Conservation (phyloP, 2,797 vertebrate genomes). For the Sebastolobus alascanus region DNA sequence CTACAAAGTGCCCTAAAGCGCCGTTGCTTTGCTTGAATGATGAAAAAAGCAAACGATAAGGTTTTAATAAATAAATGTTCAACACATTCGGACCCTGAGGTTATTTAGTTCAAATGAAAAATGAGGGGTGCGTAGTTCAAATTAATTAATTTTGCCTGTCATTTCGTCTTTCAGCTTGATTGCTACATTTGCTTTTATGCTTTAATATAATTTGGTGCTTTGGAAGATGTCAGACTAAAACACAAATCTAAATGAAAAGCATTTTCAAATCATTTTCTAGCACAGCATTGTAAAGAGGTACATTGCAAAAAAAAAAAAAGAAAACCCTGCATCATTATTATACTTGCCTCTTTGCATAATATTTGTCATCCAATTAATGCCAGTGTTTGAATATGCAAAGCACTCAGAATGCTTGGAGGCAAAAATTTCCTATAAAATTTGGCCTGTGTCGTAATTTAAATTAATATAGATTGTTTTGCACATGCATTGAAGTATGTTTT, state of each 20-base stretch:
- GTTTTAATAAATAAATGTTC: conserved; percentile 29
- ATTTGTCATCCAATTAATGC: conserved; percentile 56
- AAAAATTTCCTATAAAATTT: conserved; percentile 13
- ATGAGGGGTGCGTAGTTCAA: conserved; percentile 45
- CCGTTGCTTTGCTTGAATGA: conserved; percentile 17
- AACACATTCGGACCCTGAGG: conserved; percentile 56
- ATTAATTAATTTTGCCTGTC: conserved; percentile 68
- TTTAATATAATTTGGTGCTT: conserved; percentile 57
- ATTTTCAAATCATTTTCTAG: conserved; percentile 64
- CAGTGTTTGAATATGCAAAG: conserved; percentile 58
- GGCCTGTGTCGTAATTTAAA: conserved; percentile 14
- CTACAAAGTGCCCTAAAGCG: conserved; percentile 12
- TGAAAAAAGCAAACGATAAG: conserved; percentile 47
- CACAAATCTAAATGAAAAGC: conserved; percentile 69
- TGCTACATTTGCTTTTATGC: conserved; percentile 60
- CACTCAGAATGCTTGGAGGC: conserved; percentile 39
- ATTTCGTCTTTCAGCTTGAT: conserved; percentile 53
- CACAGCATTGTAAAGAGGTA: conserved; percentile 24
- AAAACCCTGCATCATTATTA: conserved; percentile 33
- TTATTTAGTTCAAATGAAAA: conserved; percentile 66
- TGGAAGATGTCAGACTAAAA: conserved; percentile 62
- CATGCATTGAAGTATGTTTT: conserved; percentile 12
- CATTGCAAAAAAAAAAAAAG: conserved; percentile 9
- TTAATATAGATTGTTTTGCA: conserved; percentile 37
- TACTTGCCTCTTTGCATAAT: conserved; percentile 57